phyloP scores from a whole-genome alignment of 2,888 invertebrate genomes.

The Physocephala rufipes region DNA sequence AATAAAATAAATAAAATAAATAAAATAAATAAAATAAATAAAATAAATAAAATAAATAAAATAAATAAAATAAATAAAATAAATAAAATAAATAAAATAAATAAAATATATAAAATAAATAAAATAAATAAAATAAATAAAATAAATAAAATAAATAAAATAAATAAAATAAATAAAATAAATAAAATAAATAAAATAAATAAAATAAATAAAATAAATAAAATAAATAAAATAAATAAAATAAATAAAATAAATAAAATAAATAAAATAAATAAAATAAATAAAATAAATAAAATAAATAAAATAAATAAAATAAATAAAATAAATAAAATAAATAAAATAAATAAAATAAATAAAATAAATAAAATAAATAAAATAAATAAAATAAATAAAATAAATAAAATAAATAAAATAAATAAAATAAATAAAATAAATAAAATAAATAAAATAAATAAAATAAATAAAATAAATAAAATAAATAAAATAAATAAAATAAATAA shows the following conservation, averaged over 20 bases:
- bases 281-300: too few species aligned
- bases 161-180: too few species aligned
- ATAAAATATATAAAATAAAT: not conserved
- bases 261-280: not conserved
- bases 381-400: too few species aligned
- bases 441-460: not conserved
- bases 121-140: not conserved
- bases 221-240: not conserved
- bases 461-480: slow-evolving; percentile 19
- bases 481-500: slow-evolving; percentile 33
- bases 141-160: not conserved
- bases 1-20: slow-evolving; percentile 36
- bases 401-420: too few species aligned
- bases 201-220: not conserved
- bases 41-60: slow-evolving; percentile 25
- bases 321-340: too few species aligned
- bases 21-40: slow-evolving; percentile 25
- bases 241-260: not conserved
- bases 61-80: slow-evolving; percentile 24
- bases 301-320: too few species aligned
- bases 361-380: too few species aligned
- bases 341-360: too few species aligned
- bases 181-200: not conserved
- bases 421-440: not conserved
- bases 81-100: not conserved